Base-by-base conservation (phyloP, 2,113 vertebrate species). In the Peromyscus maniculatus region DNA sequence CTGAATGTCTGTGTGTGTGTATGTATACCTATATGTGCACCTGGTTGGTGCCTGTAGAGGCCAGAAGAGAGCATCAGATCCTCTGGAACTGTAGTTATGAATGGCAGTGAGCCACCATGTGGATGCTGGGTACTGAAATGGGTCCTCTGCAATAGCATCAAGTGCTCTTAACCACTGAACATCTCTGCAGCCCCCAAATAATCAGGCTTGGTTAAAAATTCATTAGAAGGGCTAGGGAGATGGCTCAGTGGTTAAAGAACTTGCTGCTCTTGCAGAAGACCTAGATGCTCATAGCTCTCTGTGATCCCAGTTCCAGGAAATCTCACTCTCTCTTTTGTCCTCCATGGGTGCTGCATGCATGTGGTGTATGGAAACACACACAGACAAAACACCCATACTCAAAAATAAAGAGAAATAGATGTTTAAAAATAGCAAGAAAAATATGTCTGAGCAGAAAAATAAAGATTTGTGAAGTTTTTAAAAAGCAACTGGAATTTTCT, bases 401-500 rank as follows among this genome's bases (percentile, higher is more conserved):
- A 66, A 86, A 5, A 43, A 66, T 43, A 84, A 64, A 43, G 9
- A 62, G 3, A 83, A 36, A 83, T 26, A 4, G 26, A 43, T 43
- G 2, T 31, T 31, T 31, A 10, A 46, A 52, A 84, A 86, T 36
- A 82, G 36, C 33, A 64, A 64, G 24, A 64, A 87, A 87, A 66
- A 33, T 87, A 28, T 43, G 43, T 43, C 43, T 43, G 43, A 43
- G 43, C 43, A 64, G 24, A 64, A 87, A 87, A 66, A 33, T 87
- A 28, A 49, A 22, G 39, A 13, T 33, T 33, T 36, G 31, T 46
- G 9, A 94, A 88, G 33, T 84, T 74, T 97, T 91, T 77, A 66
- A 74, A 67, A 92, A 78, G n/a, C 77, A 43, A 89, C 75, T 83
- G 55, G 77, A 87, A 74, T 28, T 26, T 95, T 78, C 79, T 94